Evolutionary conservation across 1,140 invertebrate species (phyloP).

Genomic region (Calosoma granatense): DNA sequence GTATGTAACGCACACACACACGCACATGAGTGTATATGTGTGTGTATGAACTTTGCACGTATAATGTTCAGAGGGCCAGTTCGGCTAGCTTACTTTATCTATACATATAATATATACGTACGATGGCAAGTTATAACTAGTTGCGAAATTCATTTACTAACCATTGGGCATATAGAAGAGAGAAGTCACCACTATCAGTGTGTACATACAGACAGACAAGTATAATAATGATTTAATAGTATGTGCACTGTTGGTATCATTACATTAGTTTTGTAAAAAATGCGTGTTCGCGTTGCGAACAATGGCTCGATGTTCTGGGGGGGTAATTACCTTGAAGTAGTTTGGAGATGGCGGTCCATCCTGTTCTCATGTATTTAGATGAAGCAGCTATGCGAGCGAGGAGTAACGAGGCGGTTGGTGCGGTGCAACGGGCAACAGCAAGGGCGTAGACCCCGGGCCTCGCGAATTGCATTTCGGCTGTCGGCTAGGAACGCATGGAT

Average conservation of each 20-base stretch:
- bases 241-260: too few species aligned
- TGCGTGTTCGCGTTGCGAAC: background rate
- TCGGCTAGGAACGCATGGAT: constrained; percentile 17
- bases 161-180: too few species aligned
- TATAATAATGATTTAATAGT: background rate
- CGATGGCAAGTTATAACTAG: too few species aligned
- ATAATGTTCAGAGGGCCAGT: too few species aligned
- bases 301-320: background rate
- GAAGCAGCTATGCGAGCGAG: background rate
- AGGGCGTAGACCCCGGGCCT: constrained; percentile 15
- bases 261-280: background rate
- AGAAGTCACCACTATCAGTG: background rate
- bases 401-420: background rate
- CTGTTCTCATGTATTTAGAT: constrained; percentile 4
- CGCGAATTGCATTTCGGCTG: constrained; percentile 11
- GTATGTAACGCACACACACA: background rate
- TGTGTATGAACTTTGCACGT: too few species aligned
- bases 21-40: too few species aligned
- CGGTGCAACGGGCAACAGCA: background rate
- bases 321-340: constrained; percentile 8
- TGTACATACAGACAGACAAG: background rate
- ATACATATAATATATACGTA: too few species aligned
- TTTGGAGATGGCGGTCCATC: background rate
- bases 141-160: too few species aligned
- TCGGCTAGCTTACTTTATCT: too few species aligned